Evolutionary conservation across 2,113 vertebrate genomes (phyloP).

Genomic region (Vimba vimba): DNA sequence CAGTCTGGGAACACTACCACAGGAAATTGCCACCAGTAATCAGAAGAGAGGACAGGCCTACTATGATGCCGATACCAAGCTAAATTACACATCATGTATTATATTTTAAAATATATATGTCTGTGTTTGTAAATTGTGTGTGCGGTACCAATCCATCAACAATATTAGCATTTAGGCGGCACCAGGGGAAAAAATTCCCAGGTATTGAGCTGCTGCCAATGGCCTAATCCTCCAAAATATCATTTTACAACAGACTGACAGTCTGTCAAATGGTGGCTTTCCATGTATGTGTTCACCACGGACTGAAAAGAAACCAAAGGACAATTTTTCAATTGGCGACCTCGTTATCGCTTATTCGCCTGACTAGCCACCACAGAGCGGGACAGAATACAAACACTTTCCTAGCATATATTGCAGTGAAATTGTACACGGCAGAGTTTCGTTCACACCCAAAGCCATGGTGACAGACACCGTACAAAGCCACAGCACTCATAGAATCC

Average conservation of each 20-base stretch:
- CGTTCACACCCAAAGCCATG: conserved; percentile 43
- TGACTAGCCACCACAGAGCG: not conserved
- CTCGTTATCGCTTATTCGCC: conserved; percentile 23
- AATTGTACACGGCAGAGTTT: conserved; percentile 21
- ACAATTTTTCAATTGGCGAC: conserved; percentile 23
- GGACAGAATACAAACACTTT: conserved; percentile 27
- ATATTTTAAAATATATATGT: not conserved
- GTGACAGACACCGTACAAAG: conserved; percentile 63
- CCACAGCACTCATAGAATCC: conserved; percentile 66
- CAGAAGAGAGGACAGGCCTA: conserved; percentile 15
- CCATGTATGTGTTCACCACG: conserved; percentile 4
- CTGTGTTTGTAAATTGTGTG: not conserved
- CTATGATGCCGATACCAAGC: not conserved
- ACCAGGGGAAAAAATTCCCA: conserved; percentile 4
- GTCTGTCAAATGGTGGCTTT: conserved; percentile 13
- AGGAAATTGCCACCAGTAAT: conserved; percentile 70
- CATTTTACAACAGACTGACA: conserved; percentile 12
- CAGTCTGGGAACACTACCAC: conserved; percentile 56
- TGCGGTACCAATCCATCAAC: not conserved
- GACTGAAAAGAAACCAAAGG: conserved; percentile 17
- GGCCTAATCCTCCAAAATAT: conserved; percentile 28
- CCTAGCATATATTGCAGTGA: conserved; percentile 22
- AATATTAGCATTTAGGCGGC: not conserved
- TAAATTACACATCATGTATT: conserved; percentile 24
- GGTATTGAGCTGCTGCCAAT: conserved; percentile 12